A percentile compares a stretch with the other conserved stretches of the same genome.
Evolutionary conservation across 2,113 vertebrate genomes (phyloP).

Genomic region (Stegastes partitus): DNA sequence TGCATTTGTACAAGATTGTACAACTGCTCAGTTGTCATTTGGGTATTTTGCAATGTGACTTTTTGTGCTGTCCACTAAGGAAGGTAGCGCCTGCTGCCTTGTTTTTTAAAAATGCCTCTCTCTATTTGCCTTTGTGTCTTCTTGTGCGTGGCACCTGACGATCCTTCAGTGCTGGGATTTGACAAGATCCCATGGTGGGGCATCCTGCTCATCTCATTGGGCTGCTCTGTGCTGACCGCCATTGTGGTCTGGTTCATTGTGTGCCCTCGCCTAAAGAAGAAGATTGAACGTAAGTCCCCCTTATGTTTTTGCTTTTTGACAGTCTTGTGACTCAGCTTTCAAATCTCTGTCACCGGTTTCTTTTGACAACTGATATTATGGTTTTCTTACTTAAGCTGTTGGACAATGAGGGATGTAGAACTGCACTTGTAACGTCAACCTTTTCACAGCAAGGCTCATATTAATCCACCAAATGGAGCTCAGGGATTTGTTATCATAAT

Average conservation of each 20-base stretch:
- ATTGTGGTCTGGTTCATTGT: slow-evolving; percentile 95
- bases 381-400: background rate
- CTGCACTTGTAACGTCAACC: slow-evolving; percentile 3
- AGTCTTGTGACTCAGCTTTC: background rate
- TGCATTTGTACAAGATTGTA: background rate
- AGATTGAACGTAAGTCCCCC: slow-evolving; percentile 94
- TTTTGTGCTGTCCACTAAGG: slow-evolving; percentile 18
- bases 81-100: slow-evolving; percentile 74
- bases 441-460: slow-evolving; percentile 4
- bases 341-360: background rate
- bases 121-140: slow-evolving; percentile 51
- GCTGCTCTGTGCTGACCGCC: slow-evolving; percentile 88
- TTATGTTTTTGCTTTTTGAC: background rate
- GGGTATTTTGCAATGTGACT: background rate
- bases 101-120: slow-evolving; percentile 70
- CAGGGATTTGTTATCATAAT: slow-evolving; percentile 18
- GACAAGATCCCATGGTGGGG: slow-evolving; percentile 94
- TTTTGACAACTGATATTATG: background rate
- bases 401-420: slow-evolving; percentile 3
- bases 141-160: slow-evolving; percentile 75
- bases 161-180: slow-evolving; percentile 93
- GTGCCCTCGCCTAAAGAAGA: slow-evolving; percentile 96
- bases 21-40: background rate
- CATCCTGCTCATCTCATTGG: slow-evolving; percentile 91
- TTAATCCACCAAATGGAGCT: slow-evolving; percentile 57